Evolutionary conservation across 2,113 vertebrate genomes (phyloP), one percentile per base, ranked within the genome.

Genomic region (Accipiter cooperii): DNA sequence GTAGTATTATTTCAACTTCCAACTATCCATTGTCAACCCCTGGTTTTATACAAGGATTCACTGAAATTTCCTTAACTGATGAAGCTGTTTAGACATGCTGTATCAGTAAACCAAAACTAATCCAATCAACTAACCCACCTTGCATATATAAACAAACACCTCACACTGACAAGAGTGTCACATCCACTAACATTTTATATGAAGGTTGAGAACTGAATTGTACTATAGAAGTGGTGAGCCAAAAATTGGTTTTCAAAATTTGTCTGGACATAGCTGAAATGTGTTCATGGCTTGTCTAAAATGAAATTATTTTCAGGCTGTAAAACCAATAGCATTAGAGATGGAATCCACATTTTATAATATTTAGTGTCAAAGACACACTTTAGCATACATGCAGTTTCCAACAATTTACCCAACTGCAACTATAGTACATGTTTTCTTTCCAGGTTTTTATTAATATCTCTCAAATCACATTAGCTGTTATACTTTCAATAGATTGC

Each of bases 201-300:
- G 71, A 92, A 87, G 40, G 49, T 22, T 33, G 70, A 95, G 57
- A 87, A 80, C 26, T 60, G 40, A 60, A 60, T 26, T 31, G 24
- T 61, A 86, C 60, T 52, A 65, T 18, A 76, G 26, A 69, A 70
- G 31, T 25, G 26, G n/a, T 54, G 38, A 94, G 57, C n/a, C 8
- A 17, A 94, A 74, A 95, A 70, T 16, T 79, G 40, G 34, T 91
- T 92, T 66, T 60, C 60, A 73, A 65, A 95, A 85, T 93, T 63
- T 88, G 85, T 49, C 47, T 95, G 64, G 77, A 96, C 88, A 78
- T 47, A 46, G 38, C 33, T 91, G 75, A 90, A 78, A 93, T 91
- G 34, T 87, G 46, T 87, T 84, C 80, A 65, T 6, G 70, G 31
- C 46, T 90, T 70, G 25, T 78, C 66, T 70, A 91, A 79, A 94